Evolutionary conservation across 2,113 vertebrate genomes (phyloP).

Genomic region (Hymenochirus boettgeri): DNA sequence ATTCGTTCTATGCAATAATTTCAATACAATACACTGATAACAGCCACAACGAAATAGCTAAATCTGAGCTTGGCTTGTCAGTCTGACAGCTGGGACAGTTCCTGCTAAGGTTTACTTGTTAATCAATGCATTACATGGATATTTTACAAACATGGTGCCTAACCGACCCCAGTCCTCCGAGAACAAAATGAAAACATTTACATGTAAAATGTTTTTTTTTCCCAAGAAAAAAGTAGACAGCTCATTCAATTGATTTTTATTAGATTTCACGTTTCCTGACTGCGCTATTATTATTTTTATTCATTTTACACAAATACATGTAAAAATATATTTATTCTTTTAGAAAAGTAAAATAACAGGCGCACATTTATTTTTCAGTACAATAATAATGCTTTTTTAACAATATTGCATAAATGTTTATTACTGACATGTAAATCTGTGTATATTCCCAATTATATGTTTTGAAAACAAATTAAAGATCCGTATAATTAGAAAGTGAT

Average conservation of each 20-base stretch:
- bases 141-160: conserved; percentile 38
- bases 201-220: conserved; percentile 15
- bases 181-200: conserved; percentile 27
- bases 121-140: conserved; percentile 43
- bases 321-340: too few relatives aligned
- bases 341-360: too few relatives aligned
- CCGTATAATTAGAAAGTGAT: conserved; percentile 15
- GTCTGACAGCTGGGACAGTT: conserved; percentile 36
- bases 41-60: conserved; percentile 21
- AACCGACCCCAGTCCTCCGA: conserved; percentile 24
- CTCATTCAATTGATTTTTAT: conserved; percentile 5
- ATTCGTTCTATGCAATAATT: conserved; percentile 25
- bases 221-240: neutral
- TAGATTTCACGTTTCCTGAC: too few relatives aligned
- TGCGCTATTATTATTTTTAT: too few relatives aligned
- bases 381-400: too few relatives aligned
- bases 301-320: too few relatives aligned
- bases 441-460: too few relatives aligned
- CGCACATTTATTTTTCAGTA: too few relatives aligned
- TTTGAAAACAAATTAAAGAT: too few relatives aligned
- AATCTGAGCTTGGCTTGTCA: conserved; percentile 22
- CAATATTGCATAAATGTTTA: too few relatives aligned
- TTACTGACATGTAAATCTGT: too few relatives aligned
- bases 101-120: conserved; percentile 39
- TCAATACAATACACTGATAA: conserved; percentile 30